Conservation (phyloP, 2,888 invertebrate genomes). For the Trichogramma evanescens region DNA sequence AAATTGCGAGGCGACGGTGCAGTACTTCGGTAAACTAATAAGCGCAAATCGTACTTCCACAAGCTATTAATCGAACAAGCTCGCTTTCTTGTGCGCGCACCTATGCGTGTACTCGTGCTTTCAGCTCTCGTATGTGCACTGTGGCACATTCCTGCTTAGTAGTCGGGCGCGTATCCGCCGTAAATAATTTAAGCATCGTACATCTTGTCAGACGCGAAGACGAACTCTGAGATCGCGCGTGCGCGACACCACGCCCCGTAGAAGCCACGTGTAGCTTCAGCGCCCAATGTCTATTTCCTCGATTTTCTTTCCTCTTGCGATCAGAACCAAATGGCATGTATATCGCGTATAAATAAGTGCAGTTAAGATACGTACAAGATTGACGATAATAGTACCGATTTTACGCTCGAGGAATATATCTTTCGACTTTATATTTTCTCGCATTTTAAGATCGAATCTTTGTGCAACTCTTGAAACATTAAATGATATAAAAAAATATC, state of each 20-base stretch:
- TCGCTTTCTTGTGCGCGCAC: conserved; percentile 22
- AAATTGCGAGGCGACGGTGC: not conserved
- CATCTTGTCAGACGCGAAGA: conserved; percentile 34
- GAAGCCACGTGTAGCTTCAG: conserved; percentile 42
- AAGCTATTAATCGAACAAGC: conserved; percentile 43
- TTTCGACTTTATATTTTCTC: too few relatives aligned
- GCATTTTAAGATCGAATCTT: too few relatives aligned
- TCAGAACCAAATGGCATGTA: too few relatives aligned
- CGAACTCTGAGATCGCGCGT: conserved; percentile 28
- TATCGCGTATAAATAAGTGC: too few relatives aligned
- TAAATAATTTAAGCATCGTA: conserved; percentile 46
- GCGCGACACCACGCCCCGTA: conserved; percentile 36
- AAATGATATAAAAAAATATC: too few relatives aligned
- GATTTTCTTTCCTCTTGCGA: conserved; percentile 2
- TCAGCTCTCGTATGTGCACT: conserved; percentile 23
- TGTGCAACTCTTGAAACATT: too few relatives aligned
- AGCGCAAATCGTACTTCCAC: conserved; percentile 42
- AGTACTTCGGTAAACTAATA: conserved; percentile 26
- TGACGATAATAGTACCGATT: too few relatives aligned
- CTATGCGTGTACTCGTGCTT: conserved; percentile 29
- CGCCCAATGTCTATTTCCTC: not conserved
- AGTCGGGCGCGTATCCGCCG: conserved; percentile 40
- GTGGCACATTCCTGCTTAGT: not conserved
- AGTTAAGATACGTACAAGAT: too few relatives aligned
- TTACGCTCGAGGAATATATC: too few relatives aligned